Conservation (phyloP, 1,140 invertebrate genomes). For the Orussus abietinus region DNA sequence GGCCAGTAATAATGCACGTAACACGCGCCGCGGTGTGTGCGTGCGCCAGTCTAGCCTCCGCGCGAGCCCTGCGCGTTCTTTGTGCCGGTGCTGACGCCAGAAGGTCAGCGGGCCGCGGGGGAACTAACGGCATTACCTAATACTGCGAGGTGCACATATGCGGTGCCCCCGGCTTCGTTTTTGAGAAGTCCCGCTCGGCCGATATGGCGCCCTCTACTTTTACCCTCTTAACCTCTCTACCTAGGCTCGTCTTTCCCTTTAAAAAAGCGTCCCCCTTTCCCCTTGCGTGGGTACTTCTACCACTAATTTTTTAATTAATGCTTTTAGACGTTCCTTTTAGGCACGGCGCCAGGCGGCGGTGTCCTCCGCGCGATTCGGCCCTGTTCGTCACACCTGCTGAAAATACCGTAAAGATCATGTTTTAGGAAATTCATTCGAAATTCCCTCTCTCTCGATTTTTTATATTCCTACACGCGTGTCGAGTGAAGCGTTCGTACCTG, state of each 20-base stretch:
- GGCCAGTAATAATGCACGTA: conserved; percentile 34
- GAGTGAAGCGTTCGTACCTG: too few relatives aligned
- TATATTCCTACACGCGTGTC: too few relatives aligned
- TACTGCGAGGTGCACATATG: conserved; percentile 48
- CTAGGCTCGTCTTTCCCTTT: not conserved
- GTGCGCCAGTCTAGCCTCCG: conserved; percentile 10
- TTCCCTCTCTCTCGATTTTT: too few relatives aligned
- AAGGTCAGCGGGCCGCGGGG: conserved; percentile 22
- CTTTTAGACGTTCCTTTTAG: too few relatives aligned
- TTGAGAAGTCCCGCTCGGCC: conserved; percentile 32
- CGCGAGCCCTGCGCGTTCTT: conserved; percentile 29
- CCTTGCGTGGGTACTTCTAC: too few relatives aligned
- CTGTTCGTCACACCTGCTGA: too few relatives aligned
- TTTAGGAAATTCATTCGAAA: too few relatives aligned
- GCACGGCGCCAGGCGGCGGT: too few relatives aligned
- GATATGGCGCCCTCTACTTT: not conserved
- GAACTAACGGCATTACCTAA: conserved; percentile 52
- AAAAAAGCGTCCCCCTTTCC: conserved; percentile 5
- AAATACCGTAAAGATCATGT: too few relatives aligned
- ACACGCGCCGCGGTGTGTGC: conserved; percentile 30
- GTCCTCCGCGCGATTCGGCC: too few relatives aligned
- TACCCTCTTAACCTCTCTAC: conserved; percentile 1
- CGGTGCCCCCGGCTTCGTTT: conserved; percentile 45
- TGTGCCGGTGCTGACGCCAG: conserved; percentile 26
- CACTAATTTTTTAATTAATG: too few relatives aligned